Percentiles rank a stretch among this genome's conserved stretches.
Conservation (phyloP, 2,888 invertebrate genomes). For the Drosophila gaucha region DNA sequence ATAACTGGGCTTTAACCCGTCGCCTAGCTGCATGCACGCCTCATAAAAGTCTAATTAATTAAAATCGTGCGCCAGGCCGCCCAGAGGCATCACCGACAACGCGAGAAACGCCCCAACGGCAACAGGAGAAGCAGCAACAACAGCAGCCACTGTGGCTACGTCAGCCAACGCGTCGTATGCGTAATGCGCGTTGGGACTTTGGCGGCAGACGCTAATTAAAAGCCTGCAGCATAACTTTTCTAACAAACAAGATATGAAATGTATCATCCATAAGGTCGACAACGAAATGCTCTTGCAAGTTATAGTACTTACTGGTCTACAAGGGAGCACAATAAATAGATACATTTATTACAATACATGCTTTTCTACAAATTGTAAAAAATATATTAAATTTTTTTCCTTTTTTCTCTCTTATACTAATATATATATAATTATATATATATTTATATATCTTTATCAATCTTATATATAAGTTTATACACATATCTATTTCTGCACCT, state of each 20-base stretch:
- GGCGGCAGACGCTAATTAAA: conserved; percentile 72
- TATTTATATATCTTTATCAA: background rate
- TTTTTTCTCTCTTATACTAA: too few relatives aligned
- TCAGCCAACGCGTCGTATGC: conserved; percentile 70
- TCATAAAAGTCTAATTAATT: conserved; percentile 82
- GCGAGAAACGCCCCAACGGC: conserved; percentile 40
- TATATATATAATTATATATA: background rate
- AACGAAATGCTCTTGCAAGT: conserved; percentile 22
- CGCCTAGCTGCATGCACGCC: conserved; percentile 69
- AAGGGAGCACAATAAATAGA: too few relatives aligned
- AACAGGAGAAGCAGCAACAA: conserved; percentile 27
- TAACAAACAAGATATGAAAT: conserved; percentile 39
- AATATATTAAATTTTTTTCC: too few relatives aligned
- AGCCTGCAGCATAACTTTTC: conserved; percentile 67
- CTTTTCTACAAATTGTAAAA: too few relatives aligned
- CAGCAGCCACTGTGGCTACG: conserved; percentile 24
- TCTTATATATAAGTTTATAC: background rate
- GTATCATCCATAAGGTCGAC: conserved; percentile 5
- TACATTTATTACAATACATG: too few relatives aligned
- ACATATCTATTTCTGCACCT: background rate
- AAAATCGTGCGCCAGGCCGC: conserved; percentile 78
- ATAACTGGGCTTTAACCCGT: conserved; percentile 72
- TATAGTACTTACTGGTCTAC: too few relatives aligned
- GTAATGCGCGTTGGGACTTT: conserved; percentile 72
- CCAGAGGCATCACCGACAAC: conserved; percentile 64